Base-by-base conservation (phyloP, 2,888 invertebrate species). In the Sepiola atlantica region DNA sequence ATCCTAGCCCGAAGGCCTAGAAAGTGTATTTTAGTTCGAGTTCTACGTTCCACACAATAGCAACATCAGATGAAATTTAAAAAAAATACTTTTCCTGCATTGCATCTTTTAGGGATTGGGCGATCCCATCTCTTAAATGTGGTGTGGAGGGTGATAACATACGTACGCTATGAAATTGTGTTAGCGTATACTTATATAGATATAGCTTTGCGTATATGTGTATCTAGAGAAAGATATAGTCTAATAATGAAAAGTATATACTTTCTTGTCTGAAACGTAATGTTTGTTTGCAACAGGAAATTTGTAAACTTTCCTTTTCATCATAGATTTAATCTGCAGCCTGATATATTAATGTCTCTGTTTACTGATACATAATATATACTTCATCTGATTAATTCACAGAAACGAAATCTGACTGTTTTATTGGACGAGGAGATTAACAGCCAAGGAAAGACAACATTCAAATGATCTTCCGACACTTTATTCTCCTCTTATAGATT, bases 251-350 rank as follows among this genome's bases (percentile, higher is more conserved):
- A 77, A 32, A 77, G 32, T 12, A 77, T 77, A n/a, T 77, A 77
- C 16, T 77, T 32, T n/a, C 77, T 77, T n/a, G 14, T 77, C 32
- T n/a, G 77, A 77, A n/a, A 77, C n/a, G n/a, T 77, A 77, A 77
- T 32, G 77, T 77, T 32, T 77, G 77, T 14, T n/a, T 77, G 32
- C 32, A 77, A n/a, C 77, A 77, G 77, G 77, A 77, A 77, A 77
- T 77, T 77, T 77, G n/a, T 77, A 77, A 77, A 77, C n/a, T 77
- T 77, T 77, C 77, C 77, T n/a, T 61, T 77, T 77, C 77, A 77
- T 77, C 77, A n/a, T 32, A 77, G 77, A 77, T 77, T 77, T 77
- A 77, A 77, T 77, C 77, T 77, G n/a, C 77, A 77, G 77, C n/a
- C 77, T 77, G 77, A 77, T 77, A n/a, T 77, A 77, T 77, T 77